Conservation (phyloP, 2,888 invertebrate species). For the Eilema sororculum region DNA sequence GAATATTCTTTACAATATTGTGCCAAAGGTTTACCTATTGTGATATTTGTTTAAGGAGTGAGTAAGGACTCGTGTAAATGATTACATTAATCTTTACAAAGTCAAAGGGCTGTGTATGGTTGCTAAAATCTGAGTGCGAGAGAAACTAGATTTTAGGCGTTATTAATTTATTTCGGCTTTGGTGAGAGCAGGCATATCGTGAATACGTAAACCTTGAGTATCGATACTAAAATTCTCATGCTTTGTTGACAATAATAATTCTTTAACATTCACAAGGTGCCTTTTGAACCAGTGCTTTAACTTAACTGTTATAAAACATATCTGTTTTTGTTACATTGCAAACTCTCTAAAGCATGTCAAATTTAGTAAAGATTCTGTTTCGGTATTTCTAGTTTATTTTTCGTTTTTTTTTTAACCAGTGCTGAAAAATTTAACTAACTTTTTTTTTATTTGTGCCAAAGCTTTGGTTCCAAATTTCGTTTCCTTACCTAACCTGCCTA, state of each 20-base stretch:
- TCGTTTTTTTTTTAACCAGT: constrained; percentile 37
- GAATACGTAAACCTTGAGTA: constrained; percentile 60
- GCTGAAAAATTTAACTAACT: background rate
- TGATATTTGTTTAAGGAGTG: constrained; percentile 77
- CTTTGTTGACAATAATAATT: constrained; percentile 33
- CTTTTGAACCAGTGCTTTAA: constrained; percentile 46
- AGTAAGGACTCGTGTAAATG: constrained; percentile 48
- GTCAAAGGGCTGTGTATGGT: constrained; percentile 63
- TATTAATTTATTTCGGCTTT: constrained; percentile 50
- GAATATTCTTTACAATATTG: constrained; percentile 57
- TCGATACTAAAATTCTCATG: constrained; percentile 55
- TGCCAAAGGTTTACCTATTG: constrained; percentile 77
- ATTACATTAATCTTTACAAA: constrained; percentile 61
- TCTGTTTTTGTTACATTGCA: constrained; percentile 26
- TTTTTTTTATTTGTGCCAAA: constrained; percentile 46
- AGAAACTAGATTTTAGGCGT: constrained; percentile 64
- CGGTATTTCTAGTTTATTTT: constrained; percentile 47
- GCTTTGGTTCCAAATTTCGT: constrained; percentile 32
- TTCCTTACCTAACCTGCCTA: constrained; percentile 27
- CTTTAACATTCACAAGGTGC: constrained; percentile 56
- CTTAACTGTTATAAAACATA: constrained; percentile 38
- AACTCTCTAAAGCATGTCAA: constrained; percentile 53
- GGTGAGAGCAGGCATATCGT: constrained; percentile 51
- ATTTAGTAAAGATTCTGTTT: constrained; percentile 50
- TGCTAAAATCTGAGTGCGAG: constrained; percentile 61